Evolutionary conservation across 2,888 invertebrate species (phyloP).

Genomic region (Lysandra coridon): DNA sequence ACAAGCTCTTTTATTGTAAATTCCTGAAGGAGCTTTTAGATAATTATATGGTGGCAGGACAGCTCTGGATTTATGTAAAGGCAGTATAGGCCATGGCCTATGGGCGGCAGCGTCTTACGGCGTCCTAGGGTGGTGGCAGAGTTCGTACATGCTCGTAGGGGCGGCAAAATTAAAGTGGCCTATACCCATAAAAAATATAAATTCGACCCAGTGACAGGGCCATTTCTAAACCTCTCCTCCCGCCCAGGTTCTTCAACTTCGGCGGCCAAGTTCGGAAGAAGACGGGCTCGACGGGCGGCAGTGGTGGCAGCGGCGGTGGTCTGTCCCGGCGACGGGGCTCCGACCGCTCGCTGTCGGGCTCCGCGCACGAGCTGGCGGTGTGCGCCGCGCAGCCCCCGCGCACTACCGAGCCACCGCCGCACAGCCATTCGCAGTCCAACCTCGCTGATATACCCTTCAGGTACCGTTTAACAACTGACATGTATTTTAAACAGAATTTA

Average conservation of each 20-base stretch:
- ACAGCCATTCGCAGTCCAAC: slow-evolving; percentile 95
- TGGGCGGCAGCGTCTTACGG: too few relatives aligned
- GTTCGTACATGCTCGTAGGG: too few relatives aligned
- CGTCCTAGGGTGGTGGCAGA: too few relatives aligned
- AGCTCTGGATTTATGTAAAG: too few relatives aligned
- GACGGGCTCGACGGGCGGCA: slow-evolving; percentile 74
- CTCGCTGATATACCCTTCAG: slow-evolving; percentile 91
- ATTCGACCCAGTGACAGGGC: too few relatives aligned
- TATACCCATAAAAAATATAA: too few relatives aligned
- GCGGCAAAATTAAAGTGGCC: too few relatives aligned
- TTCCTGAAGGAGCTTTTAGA: too few relatives aligned
- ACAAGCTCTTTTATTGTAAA: too few relatives aligned
- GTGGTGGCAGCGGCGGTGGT: slow-evolving; percentile 51
- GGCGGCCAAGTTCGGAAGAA: slow-evolving; percentile 94
- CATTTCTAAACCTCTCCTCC: background rate
- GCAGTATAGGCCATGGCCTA: too few relatives aligned
- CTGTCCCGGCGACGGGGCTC: slow-evolving; percentile 87
- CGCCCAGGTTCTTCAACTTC: slow-evolving; percentile 91
- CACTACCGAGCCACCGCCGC: slow-evolving; percentile 88
- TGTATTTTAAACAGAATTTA: too few relatives aligned
- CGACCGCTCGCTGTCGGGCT: slow-evolving; percentile 91
- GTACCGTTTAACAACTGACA: slow-evolving; percentile 60
- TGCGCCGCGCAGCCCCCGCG: slow-evolving; percentile 81
- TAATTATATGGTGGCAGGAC: too few relatives aligned
- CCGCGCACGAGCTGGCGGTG: slow-evolving; percentile 90